Conservation (phyloP, 1,140 invertebrate genomes). For the Drosophila azteca region DNA sequence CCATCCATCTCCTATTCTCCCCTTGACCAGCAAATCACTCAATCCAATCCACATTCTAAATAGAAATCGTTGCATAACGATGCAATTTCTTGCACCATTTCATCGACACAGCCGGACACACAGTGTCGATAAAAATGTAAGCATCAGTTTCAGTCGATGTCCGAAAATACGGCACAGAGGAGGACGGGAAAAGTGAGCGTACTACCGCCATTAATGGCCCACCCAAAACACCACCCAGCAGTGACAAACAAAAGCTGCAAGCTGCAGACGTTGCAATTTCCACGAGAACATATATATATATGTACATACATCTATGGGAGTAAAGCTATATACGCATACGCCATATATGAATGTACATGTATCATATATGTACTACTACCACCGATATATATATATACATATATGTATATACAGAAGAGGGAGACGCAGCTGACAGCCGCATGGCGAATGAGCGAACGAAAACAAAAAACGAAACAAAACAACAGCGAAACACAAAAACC, state of each 20-base stretch:
- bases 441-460: slow-evolving; percentile 76
- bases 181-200: too few relatives aligned
- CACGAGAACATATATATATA: slow-evolving; percentile 48
- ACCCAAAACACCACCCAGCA: slow-evolving; percentile 34
- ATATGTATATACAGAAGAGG: slow-evolving; percentile 21
- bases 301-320: slow-evolving; percentile 11
- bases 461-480: slow-evolving; percentile 77
- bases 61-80: slow-evolving; percentile 15
- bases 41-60: slow-evolving; percentile 18
- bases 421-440: slow-evolving; percentile 74
- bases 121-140: slow-evolving; percentile 64
- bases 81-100: slow-evolving; percentile 75
- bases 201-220: too few relatives aligned
- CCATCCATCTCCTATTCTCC: too few relatives aligned
- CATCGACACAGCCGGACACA: slow-evolving; percentile 21
- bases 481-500: slow-evolving; percentile 78
- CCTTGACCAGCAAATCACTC: background rate
- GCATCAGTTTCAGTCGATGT: slow-evolving; percentile 44
- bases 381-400: background rate
- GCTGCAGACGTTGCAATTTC: slow-evolving; percentile 78
- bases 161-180: too few relatives aligned
- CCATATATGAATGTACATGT: slow-evolving; percentile 4
- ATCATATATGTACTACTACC: background rate
- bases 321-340: slow-evolving; percentile 1
- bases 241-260: slow-evolving; percentile 71